These are phyloP conservation scores for Ephydatia muelleri DNA, from an alignment of 37 sponge, comb jelly and placozoan genomes.

Conservation along the genomic window DNA sequence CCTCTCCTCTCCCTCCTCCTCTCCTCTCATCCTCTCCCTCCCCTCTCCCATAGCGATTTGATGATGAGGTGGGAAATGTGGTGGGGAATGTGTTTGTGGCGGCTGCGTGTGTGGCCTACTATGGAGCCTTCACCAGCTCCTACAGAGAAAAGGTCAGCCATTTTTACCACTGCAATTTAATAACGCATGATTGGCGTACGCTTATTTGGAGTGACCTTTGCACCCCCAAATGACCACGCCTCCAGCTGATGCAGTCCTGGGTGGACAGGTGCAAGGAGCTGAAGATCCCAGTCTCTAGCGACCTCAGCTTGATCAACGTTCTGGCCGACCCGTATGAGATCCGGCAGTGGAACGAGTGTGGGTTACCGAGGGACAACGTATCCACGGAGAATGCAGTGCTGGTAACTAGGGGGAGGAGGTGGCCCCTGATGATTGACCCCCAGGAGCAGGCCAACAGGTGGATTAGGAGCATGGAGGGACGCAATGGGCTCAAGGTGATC, in stretches of 20 bases:
- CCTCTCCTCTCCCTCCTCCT: no score
- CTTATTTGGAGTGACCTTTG: background rate
- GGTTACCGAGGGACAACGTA: conserved; percentile 92
- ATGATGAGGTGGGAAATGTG: no score
- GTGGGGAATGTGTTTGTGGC: no score
- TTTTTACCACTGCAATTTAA: background rate
- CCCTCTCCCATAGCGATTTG: no score
- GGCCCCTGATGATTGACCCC: conserved; percentile 99
- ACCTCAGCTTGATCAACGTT: conserved; percentile 53
- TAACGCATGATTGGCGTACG: background rate
- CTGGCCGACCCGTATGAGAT: conserved; percentile 94
- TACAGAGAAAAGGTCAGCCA: no score
- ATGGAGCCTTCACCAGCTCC: no score
- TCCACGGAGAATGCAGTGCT: conserved; percentile 99
- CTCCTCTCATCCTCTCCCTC: no score
- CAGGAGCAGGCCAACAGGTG: no score
- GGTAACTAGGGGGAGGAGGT: conserved; percentile 89
- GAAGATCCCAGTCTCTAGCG: conserved; percentile 80
- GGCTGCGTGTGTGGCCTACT: no score
- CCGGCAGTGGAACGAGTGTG: conserved; percentile 93
- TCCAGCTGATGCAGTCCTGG: background rate
- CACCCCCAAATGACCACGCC: background rate
- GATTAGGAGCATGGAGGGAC: no score
- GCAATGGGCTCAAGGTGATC: conserved; percentile 94
- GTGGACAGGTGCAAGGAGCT: background rate